Base-by-base conservation (phyloP, 2,113 vertebrate genomes). In the Junco hyemalis region DNA sequence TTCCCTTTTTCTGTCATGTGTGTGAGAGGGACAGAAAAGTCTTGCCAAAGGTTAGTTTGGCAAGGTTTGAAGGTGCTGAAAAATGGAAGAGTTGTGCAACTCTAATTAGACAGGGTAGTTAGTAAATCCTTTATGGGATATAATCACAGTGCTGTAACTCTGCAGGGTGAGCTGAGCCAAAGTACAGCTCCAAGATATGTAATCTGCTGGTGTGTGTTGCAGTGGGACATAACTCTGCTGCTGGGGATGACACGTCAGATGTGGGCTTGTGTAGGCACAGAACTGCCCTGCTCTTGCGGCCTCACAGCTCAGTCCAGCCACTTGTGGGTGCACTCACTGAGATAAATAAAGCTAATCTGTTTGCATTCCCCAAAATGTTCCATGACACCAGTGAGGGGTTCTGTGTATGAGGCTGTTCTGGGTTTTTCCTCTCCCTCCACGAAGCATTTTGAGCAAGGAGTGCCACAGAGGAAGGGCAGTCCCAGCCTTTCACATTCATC, bases 71-170 rank as follows among this genome's bases (percentile, higher is more conserved):
- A 63, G 53, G 31, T 2, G 22, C 71, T 86, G 66, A 90, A 87
- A 97, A 92, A 64, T 78, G 28, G 23, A 85, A 57, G 70, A 81
- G 61, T 94, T 95, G 78, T 72, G 74, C 78, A 96, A 90, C 50
- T 42, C 82, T 86, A 76, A 76, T 92, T 85, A 96, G 64, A 38
- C 13, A 60, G 53, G 14, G 13, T 82, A 78, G 54, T 73, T 88
- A 59, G 50, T 83, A 92, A 94, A 92, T 78, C 82, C 68, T 78
- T 88, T 71, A 25, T 71, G 80, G 83, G 61, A 40, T 91, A 94
- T 44, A 80, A 82, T 68, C 71, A 54, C 77, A 69, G n/a, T 69
- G 78, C 70, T 80, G 21, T 91, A 95, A 87, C 42, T 84, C 78
- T 79, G 20, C 84, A 50, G 35, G 15, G 15, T 68, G 64, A 95